Percentiles rank a stretch among this genome's conserved stretches.
Evolutionary conservation across 2,888 invertebrate genomes (phyloP).

Genomic region (Pharmacophagus antenor): DNA sequence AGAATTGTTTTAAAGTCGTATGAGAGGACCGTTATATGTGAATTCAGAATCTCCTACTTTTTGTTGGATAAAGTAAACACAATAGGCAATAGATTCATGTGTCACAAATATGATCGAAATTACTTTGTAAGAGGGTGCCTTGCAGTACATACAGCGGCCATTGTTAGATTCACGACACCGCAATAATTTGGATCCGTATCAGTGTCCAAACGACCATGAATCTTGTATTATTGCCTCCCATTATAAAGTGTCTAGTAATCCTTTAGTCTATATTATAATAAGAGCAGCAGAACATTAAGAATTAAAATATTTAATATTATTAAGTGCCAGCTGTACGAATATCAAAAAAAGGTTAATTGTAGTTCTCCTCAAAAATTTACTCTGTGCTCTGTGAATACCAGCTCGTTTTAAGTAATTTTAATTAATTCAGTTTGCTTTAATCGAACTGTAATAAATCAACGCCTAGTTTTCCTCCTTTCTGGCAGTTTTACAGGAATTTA

Average conservation of each 20-base stretch:
- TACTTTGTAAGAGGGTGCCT: slow-evolving; percentile 5
- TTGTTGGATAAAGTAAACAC: background rate
- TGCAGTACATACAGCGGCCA: slow-evolving; percentile 18
- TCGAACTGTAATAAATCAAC: no score
- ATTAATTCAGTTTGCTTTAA: no score
- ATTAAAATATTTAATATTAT: no score
- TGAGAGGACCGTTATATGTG: no score
- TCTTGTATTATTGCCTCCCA: slow-evolving; percentile 28
- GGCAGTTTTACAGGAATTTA: no score
- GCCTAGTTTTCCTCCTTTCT: no score
- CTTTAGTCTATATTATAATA: background rate
- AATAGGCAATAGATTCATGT: background rate
- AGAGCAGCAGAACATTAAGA: background rate
- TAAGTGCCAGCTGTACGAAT: no score
- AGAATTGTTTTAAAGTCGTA: no score
- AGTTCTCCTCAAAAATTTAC: no score
- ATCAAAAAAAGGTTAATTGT: no score
- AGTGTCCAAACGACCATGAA: slow-evolving; percentile 24
- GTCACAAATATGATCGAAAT: slow-evolving; percentile 4
- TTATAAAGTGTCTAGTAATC: slow-evolving; percentile 17
- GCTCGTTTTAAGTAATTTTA: no score
- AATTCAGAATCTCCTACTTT: background rate
- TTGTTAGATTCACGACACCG: slow-evolving; percentile 29
- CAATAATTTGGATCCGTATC: slow-evolving; percentile 29
- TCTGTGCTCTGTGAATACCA: no score